These are phyloP conservation scores for Euglossa dilemma DNA, from an alignment of 1,140 invertebrate genomes.

Conservation along the genomic window DNA sequence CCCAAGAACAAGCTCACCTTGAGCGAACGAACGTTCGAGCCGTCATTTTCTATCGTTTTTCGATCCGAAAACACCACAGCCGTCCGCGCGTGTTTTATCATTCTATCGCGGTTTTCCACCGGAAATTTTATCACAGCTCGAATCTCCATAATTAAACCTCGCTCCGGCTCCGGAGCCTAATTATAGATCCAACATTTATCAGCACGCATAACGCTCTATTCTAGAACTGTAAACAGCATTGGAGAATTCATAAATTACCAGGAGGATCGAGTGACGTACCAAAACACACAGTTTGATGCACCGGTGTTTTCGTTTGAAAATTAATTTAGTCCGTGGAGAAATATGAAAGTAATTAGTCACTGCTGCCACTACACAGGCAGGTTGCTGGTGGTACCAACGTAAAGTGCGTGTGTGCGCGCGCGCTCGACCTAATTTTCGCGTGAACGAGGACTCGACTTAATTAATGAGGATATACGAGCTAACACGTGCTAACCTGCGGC, in stretches of 20 bases:
- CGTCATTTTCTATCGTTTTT: neutral
- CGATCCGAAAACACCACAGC: too few species aligned
- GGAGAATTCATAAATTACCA: neutral
- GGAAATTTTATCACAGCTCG: neutral
- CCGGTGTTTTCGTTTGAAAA: constrained; percentile 41
- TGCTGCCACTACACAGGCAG: neutral
- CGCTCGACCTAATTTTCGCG: constrained; percentile 56
- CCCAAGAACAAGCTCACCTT: neutral
- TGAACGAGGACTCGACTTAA: constrained; percentile 58
- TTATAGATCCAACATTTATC: neutral
- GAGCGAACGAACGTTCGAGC: too few species aligned
- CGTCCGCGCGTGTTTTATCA: too few species aligned
- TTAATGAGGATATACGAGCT: constrained; percentile 62
- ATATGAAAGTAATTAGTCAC: constrained; percentile 51
- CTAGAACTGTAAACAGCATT: neutral
- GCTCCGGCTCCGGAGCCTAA: neutral
- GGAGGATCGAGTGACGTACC: neutral
- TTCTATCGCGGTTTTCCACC: too few species aligned
- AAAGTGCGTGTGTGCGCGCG: neutral
- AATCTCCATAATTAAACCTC: neutral
- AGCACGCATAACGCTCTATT: neutral
- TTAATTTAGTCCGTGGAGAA: constrained; percentile 32
- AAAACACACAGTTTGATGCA: constrained; percentile 39
- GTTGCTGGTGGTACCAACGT: neutral
- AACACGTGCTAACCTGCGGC: constrained; percentile 54